Evolutionary conservation across 2,113 vertebrate species (phyloP).

Genomic region (Saccopteryx leptura): DNA sequence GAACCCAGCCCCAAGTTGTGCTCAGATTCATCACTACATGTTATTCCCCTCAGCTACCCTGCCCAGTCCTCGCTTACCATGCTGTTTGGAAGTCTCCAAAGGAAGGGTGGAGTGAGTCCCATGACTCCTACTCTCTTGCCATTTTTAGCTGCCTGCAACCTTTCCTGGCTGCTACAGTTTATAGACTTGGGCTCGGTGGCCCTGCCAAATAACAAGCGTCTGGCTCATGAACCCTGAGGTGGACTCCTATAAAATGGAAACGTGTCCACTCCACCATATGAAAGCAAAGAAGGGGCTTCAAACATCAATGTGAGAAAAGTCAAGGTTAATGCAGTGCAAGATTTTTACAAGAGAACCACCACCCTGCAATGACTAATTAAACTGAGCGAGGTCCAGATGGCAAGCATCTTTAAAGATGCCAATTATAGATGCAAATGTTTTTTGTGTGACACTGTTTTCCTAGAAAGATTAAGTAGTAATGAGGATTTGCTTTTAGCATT

Average conservation of each 20-base stretch:
- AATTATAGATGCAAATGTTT: slow-evolving; percentile 82
- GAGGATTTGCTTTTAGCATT: slow-evolving; percentile 6
- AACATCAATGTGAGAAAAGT: slow-evolving; percentile 81
- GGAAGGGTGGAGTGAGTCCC: slow-evolving; percentile 76
- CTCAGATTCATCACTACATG: background rate
- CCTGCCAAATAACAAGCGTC: slow-evolving; percentile 77
- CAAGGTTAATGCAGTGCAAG: slow-evolving; percentile 83
- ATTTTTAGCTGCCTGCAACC: slow-evolving; percentile 80
- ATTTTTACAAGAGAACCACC: slow-evolving; percentile 80
- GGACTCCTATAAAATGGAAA: slow-evolving; percentile 78
- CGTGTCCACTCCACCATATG: slow-evolving; percentile 63
- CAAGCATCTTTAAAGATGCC: slow-evolving; percentile 79
- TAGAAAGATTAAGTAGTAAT: slow-evolving; percentile 79
- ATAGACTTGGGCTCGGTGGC: slow-evolving; percentile 69
- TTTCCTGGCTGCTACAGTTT: slow-evolving; percentile 80
- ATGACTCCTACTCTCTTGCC: slow-evolving; percentile 61
- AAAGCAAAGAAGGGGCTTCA: slow-evolving; percentile 72
- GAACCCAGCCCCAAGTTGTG: background rate
- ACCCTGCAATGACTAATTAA: slow-evolving; percentile 83
- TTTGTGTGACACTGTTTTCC: slow-evolving; percentile 80
- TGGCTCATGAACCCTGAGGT: slow-evolving; percentile 79
- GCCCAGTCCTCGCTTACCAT: background rate
- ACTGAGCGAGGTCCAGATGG: slow-evolving; percentile 81
- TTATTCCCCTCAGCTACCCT: background rate
- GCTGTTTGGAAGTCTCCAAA: slow-evolving; percentile 62